Percentiles rank a stretch among this genome's conserved stretches.
phyloP scores from a whole-genome alignment of 1,140 invertebrate species.

The Metopolophium dirhodum region DNA sequence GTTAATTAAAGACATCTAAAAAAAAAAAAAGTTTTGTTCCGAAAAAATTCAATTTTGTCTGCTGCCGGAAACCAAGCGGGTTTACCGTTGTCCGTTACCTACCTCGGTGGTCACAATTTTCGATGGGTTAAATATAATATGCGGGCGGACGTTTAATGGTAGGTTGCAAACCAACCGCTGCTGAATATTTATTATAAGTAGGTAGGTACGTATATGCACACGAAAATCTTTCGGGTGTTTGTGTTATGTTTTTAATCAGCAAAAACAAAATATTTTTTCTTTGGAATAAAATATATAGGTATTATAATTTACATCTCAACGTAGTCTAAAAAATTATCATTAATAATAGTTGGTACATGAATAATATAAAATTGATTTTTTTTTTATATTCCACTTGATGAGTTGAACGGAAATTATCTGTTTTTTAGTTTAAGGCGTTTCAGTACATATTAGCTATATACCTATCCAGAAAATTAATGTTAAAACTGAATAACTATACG shows the following conservation, averaged over 20 bases:
- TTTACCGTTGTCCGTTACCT: slow-evolving; percentile 19
- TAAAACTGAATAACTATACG: too few species aligned
- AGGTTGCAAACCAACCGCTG: background rate
- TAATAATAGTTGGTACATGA: background rate
- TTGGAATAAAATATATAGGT: background rate
- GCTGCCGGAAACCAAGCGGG: background rate
- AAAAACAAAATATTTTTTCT: background rate
- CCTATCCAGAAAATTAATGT: too few species aligned
- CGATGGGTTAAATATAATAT: background rate
- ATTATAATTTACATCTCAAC: background rate
- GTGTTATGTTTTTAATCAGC: background rate
- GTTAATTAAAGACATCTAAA: background rate
- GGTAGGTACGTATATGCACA: background rate
- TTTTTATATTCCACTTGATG: background rate
- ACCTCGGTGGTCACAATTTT: background rate
- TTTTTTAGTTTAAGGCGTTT: background rate
- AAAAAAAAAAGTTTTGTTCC: background rate
- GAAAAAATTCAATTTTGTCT: background rate
- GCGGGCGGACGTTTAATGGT: slow-evolving; percentile 26
- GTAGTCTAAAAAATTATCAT: background rate
- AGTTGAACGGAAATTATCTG: background rate
- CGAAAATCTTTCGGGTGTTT: background rate
- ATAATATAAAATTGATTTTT: background rate
- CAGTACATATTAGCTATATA: background rate
- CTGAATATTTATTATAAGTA: background rate